Conservation (phyloP, 2,797 vertebrate genomes). For the Pampus argenteus region DNA sequence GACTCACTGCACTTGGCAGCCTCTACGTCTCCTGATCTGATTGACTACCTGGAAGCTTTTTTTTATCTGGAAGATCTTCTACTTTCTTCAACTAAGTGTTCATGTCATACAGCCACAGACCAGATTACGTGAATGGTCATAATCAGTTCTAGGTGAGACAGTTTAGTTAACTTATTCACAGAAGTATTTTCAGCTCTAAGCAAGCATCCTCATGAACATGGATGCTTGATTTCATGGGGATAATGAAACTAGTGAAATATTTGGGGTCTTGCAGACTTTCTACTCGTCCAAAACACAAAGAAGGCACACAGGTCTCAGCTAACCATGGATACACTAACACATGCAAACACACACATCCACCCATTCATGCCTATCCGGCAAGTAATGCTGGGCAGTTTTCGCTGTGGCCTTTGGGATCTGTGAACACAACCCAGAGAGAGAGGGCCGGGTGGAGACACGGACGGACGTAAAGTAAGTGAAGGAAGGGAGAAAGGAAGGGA, state of each 20-base stretch:
- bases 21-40: not conserved
- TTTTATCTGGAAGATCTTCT: not conserved
- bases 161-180: conserved; percentile 38
- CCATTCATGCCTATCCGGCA: conserved; percentile 66
- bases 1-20: not conserved
- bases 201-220: conserved; percentile 72
- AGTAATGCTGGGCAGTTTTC: conserved; percentile 73
- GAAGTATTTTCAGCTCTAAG: conserved; percentile 30
- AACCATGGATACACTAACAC: conserved; percentile 41
- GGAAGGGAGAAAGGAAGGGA: conserved; percentile 36
- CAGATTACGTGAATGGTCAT: conserved; percentile 14
- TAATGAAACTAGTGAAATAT: conserved; percentile 58
- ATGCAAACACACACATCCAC: conserved; percentile 64
- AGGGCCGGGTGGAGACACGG: conserved; percentile 63
- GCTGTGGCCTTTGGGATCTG: conserved; percentile 71
- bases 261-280: conserved; percentile 35
- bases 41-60: not conserved
- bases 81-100: not conserved
- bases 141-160: conserved; percentile 22
- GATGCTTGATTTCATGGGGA: conserved; percentile 76
- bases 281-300: conserved; percentile 54
- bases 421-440: conserved; percentile 65
- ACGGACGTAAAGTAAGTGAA: too few relatives aligned
- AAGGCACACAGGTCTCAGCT: conserved; percentile 51
- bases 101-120: conserved; percentile 1